Evolutionary conservation across 64 coral and sea anemone genomes (phyloP).

Genomic region (Porites lutea): DNA sequence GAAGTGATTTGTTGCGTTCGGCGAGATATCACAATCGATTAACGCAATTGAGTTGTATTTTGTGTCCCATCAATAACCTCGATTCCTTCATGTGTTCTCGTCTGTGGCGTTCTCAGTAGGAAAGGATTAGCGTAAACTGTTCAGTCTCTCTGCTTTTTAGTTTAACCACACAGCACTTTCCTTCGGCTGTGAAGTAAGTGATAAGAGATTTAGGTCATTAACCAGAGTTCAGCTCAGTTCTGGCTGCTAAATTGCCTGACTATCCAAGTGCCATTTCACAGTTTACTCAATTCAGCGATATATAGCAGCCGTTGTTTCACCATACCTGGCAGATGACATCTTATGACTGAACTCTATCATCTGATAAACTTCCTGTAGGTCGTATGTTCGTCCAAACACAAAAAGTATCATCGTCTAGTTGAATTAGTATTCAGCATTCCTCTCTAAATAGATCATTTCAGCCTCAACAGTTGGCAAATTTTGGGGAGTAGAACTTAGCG

Average conservation of each 20-base stretch:
- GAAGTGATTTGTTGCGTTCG: slow-evolving; percentile 21
- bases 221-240: slow-evolving; percentile 25
- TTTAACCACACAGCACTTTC: slow-evolving; percentile 56
- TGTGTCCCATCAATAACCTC: slow-evolving; percentile 4
- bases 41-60: background rate
- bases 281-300: slow-evolving; percentile 22
- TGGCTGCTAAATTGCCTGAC: background rate
- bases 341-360: background rate
- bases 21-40: slow-evolving; percentile 35
- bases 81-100: background rate
- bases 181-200: slow-evolving; percentile 93
- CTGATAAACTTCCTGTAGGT: slow-evolving; percentile 4
- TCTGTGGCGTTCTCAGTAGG: background rate
- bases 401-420: background rate
- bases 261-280: slow-evolving; percentile 16
- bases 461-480: background rate
- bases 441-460: background rate
- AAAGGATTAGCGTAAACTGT: background rate
- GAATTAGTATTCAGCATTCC: background rate
- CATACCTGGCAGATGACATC: background rate
- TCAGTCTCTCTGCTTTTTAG: slow-evolving; percentile 14
- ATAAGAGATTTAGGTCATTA: slow-evolving; percentile 70
- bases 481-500: slow-evolving; percentile 33
- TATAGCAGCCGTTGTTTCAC: background rate
- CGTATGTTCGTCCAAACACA: background rate